A percentile compares a stretch with the other conserved stretches of the same genome.
These are phyloP conservation scores for Tetramorium bicarinatum DNA, from an alignment of 2,888 invertebrate genomes.

Conservation along the genomic window DNA sequence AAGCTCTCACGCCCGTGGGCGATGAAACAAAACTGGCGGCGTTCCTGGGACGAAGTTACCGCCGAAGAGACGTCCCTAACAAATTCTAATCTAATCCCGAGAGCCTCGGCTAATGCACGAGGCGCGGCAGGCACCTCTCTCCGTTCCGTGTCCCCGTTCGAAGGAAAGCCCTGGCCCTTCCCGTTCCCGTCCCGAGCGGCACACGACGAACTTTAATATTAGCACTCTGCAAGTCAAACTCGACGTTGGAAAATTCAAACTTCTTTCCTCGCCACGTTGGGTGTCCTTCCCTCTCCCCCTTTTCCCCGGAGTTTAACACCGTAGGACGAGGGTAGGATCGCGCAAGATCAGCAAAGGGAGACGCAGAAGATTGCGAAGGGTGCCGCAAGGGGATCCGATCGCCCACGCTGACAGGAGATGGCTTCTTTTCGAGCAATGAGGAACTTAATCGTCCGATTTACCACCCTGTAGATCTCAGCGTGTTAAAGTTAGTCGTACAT, in stretches of 20 bases:
- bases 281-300: slow-evolving; percentile 17
- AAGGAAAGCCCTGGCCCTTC: slow-evolving; percentile 32
- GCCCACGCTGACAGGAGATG: slow-evolving; percentile 1
- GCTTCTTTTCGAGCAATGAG: slow-evolving; percentile 13
- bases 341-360: slow-evolving; percentile 17
- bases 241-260: slow-evolving; percentile 72
- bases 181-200: slow-evolving; percentile 55
- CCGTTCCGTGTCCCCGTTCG: slow-evolving; percentile 36
- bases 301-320: slow-evolving; percentile 20
- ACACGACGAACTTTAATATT: slow-evolving; percentile 77
- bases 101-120: slow-evolving; percentile 53
- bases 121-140: slow-evolving; percentile 30
- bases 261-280: slow-evolving; percentile 66
- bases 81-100: slow-evolving; percentile 75
- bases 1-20: slow-evolving; percentile 69
- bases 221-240: slow-evolving; percentile 79
- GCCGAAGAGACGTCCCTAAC: slow-evolving; percentile 70
- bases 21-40: slow-evolving; percentile 76
- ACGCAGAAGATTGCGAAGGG: slow-evolving; percentile 34
- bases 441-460: slow-evolving; percentile 58
- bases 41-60: slow-evolving; percentile 73
- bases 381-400: slow-evolving; percentile 10
- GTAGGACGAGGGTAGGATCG: slow-evolving; percentile 22
- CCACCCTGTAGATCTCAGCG: slow-evolving; percentile 13
- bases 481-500: slow-evolving; percentile 22